Evolutionary conservation across 2,888 invertebrate genomes (phyloP), one percentile per base, ranked within the genome.

Genomic region (Fabriciana adippe): DNA sequence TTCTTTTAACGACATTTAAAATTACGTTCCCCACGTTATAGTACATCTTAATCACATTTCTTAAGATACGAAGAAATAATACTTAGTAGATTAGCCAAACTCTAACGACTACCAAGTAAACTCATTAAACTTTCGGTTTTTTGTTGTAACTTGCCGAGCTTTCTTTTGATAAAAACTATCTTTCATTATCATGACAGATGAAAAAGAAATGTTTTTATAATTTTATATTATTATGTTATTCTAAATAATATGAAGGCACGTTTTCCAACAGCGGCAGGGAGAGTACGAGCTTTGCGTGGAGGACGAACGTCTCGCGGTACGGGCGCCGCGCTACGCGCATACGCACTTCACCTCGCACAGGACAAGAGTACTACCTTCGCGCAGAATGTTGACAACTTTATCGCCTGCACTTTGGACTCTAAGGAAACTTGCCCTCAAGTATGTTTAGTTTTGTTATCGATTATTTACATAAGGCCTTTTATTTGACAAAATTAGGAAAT

Each of bases 301-400:
- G 87, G 94, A 0, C 80, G 88, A 0, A 81, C 85, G 1, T 75
- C 86, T 0, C 84, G 89, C 35, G 94, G 94, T 64, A 94, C 94
- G 0, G 97, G 97, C 51, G 95, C 96, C 18, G 94, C 96, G 2
- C 94, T 97, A 67, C 93, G 96, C 41, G 94, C 95, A 4, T 97
- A 97, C 83, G 97, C 97, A 8, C 88, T 97, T 1, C 96, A 96
- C 74, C 90, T 98, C 64, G 97, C 97, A 1, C 95, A 95, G 72
- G 97, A 98, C 89, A 95, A 95, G 80, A 95, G 95, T 79, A 98
- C 98, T 21, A 97, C 97, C 3, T 98, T 98, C 84, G 97, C 98
- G 51, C 97, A 97, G 87, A 97, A 97, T 80, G 96, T 98, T 69
- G 97, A 97, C 86, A 97, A 98, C 90, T 98, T 98, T 85, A 97